Evolutionary conservation across 1,140 invertebrate species (phyloP).

Genomic region (Sweltsa coloradensis): DNA sequence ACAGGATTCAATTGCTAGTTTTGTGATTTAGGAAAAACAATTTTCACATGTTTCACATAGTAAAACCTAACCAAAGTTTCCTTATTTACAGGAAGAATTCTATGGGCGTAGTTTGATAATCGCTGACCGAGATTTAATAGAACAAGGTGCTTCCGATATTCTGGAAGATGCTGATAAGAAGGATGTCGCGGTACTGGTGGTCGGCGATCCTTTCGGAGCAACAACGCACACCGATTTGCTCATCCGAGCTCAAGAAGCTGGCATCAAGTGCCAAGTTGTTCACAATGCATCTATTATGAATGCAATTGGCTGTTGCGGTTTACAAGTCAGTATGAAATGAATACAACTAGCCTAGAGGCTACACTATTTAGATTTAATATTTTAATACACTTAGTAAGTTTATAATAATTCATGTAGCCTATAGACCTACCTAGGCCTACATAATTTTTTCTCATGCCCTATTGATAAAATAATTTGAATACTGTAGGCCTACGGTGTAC

Average conservation of each 20-base stretch:
- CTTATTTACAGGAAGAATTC: conserved; percentile 57
- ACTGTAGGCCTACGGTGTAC: too few species aligned
- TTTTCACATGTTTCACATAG: too few species aligned
- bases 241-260: conserved; percentile 69
- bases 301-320: conserved; percentile 90
- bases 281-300: conserved; percentile 99
- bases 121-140: conserved; percentile 90
- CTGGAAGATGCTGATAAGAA: conserved; percentile 55
- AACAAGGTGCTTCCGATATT: conserved; percentile 76
- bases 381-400: too few species aligned
- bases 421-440: too few species aligned
- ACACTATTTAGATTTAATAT: too few species aligned
- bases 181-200: conserved; percentile 86
- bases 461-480: too few species aligned
- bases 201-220: conserved; percentile 86
- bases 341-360: too few species aligned
- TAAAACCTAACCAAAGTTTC: too few species aligned
- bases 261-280: conserved; percentile 57
- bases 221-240: conserved; percentile 96
- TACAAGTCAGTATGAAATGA: conserved; percentile 12
- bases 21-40: too few species aligned
- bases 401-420: too few species aligned
- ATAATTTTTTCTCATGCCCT: too few species aligned
- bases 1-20: too few species aligned
- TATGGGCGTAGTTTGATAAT: conserved; percentile 69